Base-by-base conservation (phyloP, 2,888 invertebrate genomes). In the Platycheirus albimanus region DNA sequence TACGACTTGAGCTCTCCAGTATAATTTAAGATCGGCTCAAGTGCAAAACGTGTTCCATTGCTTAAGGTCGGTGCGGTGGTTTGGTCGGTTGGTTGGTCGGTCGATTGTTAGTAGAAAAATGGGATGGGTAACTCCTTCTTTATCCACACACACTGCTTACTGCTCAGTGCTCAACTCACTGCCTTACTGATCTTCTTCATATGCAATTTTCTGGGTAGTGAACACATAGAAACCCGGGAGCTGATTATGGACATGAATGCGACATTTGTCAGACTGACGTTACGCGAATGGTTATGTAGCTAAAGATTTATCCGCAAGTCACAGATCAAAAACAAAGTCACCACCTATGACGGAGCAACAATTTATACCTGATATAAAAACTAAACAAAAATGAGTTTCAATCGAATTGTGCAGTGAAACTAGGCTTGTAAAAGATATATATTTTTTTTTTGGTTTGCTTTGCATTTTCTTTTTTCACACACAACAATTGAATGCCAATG, bases 1-100 rank as follows among this genome's bases (percentile, higher is more conserved):
- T 30, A 52, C 7, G 30, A 4, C 54, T 70, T 77, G 15, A 24
- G 41, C 58, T 20, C 8, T 43, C 4, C 13, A 56, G 41, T 41
- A 20, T 58, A 28, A 63, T 63, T 47, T 47, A 63, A 47, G 41
- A 41, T 45, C 11, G 54, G 41, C 54, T 64, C 45, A 56, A 56
- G 77, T 77, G 71, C 64, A 71, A 56, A 77, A 77, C 77, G 43
- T 64, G 77, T 77, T 77, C 38, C 47, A 64, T 43, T 71, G 77
- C 49, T 30, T 61, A 4, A 58, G 58, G 58, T 58, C n/a, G n/a
- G n/a, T n/a, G n/a, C n/a, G n/a, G n/a, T n/a, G n/a, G n/a, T n/a
- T n/a, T n/a, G n/a, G n/a, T n/a, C n/a, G n/a, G n/a, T n/a, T n/a
- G n/a, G n/a, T n/a, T n/a, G n/a, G n/a, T n/a, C 58, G 61, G 30